phyloP scores from a whole-genome alignment of 2,888 invertebrate species.

The Tribolium freemani region DNA sequence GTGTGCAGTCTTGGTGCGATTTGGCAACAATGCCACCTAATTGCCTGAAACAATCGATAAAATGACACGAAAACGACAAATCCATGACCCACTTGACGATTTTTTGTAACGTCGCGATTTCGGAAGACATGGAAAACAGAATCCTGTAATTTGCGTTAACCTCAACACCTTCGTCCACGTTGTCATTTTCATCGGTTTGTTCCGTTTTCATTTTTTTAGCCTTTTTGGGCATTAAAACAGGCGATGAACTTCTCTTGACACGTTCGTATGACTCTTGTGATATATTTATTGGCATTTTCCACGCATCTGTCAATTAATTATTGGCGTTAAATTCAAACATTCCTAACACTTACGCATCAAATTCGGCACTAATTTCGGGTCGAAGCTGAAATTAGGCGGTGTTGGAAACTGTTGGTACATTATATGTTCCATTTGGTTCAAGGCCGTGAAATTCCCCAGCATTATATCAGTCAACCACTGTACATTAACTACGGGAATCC shows the following conservation, averaged over 20 bases:
- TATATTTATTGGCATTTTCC: conserved; percentile 94
- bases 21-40: conserved; percentile 88
- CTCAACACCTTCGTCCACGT: conserved; percentile 51
- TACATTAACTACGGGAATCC: conserved; percentile 90
- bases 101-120: conserved; percentile 66
- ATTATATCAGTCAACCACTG: conserved; percentile 95
- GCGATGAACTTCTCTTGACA: conserved; percentile 80
- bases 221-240: conserved; percentile 69
- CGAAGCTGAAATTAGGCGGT: conserved; percentile 84
- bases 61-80: background rate
- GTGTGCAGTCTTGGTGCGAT: conserved; percentile 85
- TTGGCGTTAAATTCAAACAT: background rate
- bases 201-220: conserved; percentile 72
- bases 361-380: conserved; percentile 87
- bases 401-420: conserved; percentile 91
- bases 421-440: conserved; percentile 84
- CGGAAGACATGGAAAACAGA: conserved; percentile 70
- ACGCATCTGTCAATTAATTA: conserved; percentile 77
- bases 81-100: conserved; percentile 68
- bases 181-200: conserved; percentile 66
- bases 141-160: conserved; percentile 68
- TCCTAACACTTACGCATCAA: conserved; percentile 83
- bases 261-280: conserved; percentile 89
- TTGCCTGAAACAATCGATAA: conserved; percentile 70
- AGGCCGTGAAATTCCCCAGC: conserved; percentile 87